Percentiles rank a stretch among this genome's conserved stretches.
These are phyloP conservation scores for Cryptocephalus moraei DNA, from an alignment of 2,888 invertebrate species.

Conservation along the genomic window DNA sequence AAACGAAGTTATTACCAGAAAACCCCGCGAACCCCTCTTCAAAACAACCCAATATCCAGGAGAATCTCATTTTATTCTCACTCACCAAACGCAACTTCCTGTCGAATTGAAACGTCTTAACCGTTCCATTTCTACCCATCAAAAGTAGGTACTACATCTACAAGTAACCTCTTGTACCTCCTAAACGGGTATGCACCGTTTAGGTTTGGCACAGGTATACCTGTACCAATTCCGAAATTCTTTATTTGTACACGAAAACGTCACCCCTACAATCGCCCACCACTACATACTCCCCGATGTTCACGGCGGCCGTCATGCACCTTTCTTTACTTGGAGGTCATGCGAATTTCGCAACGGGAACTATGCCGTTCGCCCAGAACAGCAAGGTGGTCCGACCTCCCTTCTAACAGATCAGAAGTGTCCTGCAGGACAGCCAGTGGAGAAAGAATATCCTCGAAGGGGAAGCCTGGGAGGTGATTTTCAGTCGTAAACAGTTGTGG, in stretches of 20 bases:
- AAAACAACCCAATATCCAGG: conserved; percentile 53
- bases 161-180: conserved; percentile 52
- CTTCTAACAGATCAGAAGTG: conserved; percentile 53
- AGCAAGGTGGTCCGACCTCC: conserved; percentile 42
- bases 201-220: no score
- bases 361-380: conserved; percentile 28
- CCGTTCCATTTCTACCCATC: conserved; percentile 61
- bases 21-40: conserved; percentile 47
- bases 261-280: conserved; percentile 72
- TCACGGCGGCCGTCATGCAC: conserved; percentile 28
- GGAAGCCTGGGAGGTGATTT: no score
- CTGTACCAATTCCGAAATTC: conserved; percentile 42
- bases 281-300: conserved; percentile 16
- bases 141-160: conserved; percentile 32
- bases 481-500: no score
- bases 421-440: conserved; percentile 54
- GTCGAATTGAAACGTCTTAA: conserved; percentile 48
- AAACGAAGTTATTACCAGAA: conserved; percentile 51
- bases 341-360: conserved; percentile 40
- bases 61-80: conserved; percentile 57
- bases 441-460: no score
- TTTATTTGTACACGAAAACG: conserved; percentile 48
- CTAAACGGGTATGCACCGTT: conserved; percentile 67
- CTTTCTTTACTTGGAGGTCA: no score
- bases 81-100: no score